A percentile compares a stretch with the other conserved stretches of the same genome.
phyloP scores from a whole-genome alignment of 2,113 vertebrate genomes.

The Urocitellus parryii region DNA sequence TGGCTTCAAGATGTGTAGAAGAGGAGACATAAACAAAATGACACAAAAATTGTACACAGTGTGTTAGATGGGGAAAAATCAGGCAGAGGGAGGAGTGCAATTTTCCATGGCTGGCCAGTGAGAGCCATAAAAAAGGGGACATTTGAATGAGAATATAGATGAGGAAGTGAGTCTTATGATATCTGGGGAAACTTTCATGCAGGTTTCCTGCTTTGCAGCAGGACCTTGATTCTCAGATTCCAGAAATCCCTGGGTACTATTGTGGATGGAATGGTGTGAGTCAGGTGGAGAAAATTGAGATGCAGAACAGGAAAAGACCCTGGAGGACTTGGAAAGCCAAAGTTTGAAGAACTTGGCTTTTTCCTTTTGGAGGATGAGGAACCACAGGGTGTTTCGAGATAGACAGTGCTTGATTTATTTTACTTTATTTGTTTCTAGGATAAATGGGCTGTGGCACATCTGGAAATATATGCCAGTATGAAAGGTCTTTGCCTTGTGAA shows the following conservation, averaged over 20 bases:
- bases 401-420: background rate
- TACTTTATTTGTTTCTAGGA: background rate
- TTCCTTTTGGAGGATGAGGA: background rate
- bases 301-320: background rate
- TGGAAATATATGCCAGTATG: background rate
- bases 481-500: background rate
- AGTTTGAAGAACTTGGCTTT: background rate
- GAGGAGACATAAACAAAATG: background rate
- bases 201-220: background rate
- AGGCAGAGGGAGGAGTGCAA: accelerated
- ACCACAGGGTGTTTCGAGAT: background rate
- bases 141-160: background rate
- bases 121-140: background rate
- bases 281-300: accelerated
- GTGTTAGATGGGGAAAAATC: background rate
- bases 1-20: background rate
- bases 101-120: background rate
- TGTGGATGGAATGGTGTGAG: background rate
- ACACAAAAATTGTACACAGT: background rate
- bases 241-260: background rate
- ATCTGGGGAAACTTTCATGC: background rate
- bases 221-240: background rate
- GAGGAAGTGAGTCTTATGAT: background rate
- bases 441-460: background rate
- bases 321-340: accelerated